Evolutionary conservation across 2,888 invertebrate species (phyloP).

Genomic region (Nebria brevicollis): DNA sequence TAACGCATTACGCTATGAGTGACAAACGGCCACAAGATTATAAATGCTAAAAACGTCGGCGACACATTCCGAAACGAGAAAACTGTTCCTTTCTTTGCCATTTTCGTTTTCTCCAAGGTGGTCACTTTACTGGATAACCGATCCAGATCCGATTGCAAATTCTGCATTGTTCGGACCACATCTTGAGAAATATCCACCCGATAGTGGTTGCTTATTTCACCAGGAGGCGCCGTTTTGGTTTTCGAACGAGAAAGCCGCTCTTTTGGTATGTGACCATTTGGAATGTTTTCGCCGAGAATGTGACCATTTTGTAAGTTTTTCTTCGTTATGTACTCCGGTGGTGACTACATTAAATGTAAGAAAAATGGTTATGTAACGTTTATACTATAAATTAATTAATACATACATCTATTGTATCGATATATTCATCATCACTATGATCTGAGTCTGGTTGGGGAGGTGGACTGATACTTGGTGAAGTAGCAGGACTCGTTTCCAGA

Average conservation of each 20-base stretch:
- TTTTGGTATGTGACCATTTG: constrained; percentile 51
- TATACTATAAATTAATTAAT: constrained; percentile 1
- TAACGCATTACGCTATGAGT: constrained; percentile 55
- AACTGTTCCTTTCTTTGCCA: constrained; percentile 23
- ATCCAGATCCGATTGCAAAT: constrained; percentile 64
- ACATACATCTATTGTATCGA: constrained; percentile 81
- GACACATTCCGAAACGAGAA: constrained; percentile 53
- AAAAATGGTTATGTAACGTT: not conserved
- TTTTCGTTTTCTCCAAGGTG: constrained; percentile 58
- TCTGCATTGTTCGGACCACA: constrained; percentile 63
- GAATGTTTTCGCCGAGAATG: constrained; percentile 44
- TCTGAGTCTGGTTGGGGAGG: constrained; percentile 63
- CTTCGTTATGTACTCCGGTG: constrained; percentile 53
- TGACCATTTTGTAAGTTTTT: constrained; percentile 29
- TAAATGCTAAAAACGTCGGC: constrained; percentile 66
- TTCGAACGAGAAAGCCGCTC: constrained; percentile 54
- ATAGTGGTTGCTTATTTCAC: constrained; percentile 47
- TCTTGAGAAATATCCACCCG: constrained; percentile 64
- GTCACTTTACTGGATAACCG: constrained; percentile 62
- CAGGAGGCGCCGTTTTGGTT: constrained; percentile 50
- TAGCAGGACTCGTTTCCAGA: constrained; percentile 52
- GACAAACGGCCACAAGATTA: constrained; percentile 75
- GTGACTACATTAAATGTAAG: constrained; percentile 52
- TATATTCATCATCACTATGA: constrained; percentile 82
- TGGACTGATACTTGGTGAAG: constrained; percentile 49